phyloP scores from a whole-genome alignment of 1,140 invertebrate species.

The Popillia japonica region DNA sequence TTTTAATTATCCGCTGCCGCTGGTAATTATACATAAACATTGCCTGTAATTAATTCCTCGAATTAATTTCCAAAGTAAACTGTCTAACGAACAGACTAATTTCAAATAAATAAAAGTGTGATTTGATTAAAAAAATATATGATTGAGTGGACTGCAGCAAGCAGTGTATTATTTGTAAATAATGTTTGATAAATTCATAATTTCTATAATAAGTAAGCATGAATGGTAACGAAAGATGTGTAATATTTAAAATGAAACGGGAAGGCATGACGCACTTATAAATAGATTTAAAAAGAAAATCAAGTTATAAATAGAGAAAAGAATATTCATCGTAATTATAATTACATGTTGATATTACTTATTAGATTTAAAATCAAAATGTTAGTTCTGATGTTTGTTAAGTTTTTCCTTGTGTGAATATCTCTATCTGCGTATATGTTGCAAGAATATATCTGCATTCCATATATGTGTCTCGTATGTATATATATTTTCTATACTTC shows the following conservation, averaged over 20 bases:
- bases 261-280: not conserved
- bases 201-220: not conserved
- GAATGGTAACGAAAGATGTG: not conserved
- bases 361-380: slow-evolving; percentile 23
- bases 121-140: not conserved
- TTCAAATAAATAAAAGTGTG: not conserved
- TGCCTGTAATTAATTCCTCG: not conserved
- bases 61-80: not conserved
- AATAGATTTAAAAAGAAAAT: slow-evolving; percentile 5
- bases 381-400: slow-evolving; percentile 21
- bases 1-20: not conserved
- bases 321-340: slow-evolving; percentile 35
- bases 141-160: not conserved
- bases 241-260: not conserved
- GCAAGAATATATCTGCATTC: slow-evolving; percentile 23
- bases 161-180: slow-evolving; percentile 31
- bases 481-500: slow-evolving; percentile 29
- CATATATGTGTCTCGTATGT: slow-evolving; percentile 6
- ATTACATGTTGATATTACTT: slow-evolving; percentile 37
- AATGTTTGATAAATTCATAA: slow-evolving; percentile 28
- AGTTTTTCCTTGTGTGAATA: slow-evolving; percentile 22
- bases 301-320: slow-evolving; percentile 13
- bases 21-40: not conserved
- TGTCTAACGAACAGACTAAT: not conserved
- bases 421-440: not conserved